A percentile compares a stretch with the other conserved stretches of the same genome.
Evolutionary conservation across 1,140 invertebrate genomes (phyloP).

Genomic region (Drosophila malerkotliana): DNA sequence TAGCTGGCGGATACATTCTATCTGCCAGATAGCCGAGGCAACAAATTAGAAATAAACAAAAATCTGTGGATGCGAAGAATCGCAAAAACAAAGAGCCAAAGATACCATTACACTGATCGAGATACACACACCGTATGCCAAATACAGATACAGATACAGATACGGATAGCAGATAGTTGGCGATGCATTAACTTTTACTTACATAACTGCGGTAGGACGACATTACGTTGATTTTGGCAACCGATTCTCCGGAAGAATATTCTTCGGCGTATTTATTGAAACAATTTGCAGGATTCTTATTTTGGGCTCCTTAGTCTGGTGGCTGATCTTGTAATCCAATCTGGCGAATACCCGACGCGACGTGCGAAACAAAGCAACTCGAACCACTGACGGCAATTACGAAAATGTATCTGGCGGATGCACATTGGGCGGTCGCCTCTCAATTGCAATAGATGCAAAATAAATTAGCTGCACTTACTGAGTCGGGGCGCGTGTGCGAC

Average conservation of each 20-base stretch:
- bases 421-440: constrained; percentile 45
- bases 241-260: constrained; percentile 4
- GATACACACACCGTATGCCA: constrained; percentile 15
- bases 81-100: constrained; percentile 49
- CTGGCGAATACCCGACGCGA: constrained; percentile 31
- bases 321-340: constrained; percentile 55
- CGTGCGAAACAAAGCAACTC: constrained; percentile 25
- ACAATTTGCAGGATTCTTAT: constrained; percentile 10
- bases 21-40: constrained; percentile 43
- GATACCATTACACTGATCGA: constrained; percentile 6
- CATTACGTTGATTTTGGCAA: constrained; percentile 71
- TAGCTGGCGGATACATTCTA: constrained; percentile 29
- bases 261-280: constrained; percentile 4
- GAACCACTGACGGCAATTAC: constrained; percentile 54
- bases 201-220: constrained; percentile 83
- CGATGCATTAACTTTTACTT: constrained; percentile 67
- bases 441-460: constrained; percentile 79
- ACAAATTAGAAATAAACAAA: constrained; percentile 60
- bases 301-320: constrained; percentile 4
- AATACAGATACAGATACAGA: constrained; percentile 12
- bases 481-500: constrained; percentile 45
- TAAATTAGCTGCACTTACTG: constrained; percentile 75
- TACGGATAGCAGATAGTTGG: constrained; percentile 47
- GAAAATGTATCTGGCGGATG: constrained; percentile 61
- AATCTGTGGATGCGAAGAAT: constrained; percentile 41